phyloP scores from a whole-genome alignment of 2,113 vertebrate genomes.

The Macrotis lagotis region DNA sequence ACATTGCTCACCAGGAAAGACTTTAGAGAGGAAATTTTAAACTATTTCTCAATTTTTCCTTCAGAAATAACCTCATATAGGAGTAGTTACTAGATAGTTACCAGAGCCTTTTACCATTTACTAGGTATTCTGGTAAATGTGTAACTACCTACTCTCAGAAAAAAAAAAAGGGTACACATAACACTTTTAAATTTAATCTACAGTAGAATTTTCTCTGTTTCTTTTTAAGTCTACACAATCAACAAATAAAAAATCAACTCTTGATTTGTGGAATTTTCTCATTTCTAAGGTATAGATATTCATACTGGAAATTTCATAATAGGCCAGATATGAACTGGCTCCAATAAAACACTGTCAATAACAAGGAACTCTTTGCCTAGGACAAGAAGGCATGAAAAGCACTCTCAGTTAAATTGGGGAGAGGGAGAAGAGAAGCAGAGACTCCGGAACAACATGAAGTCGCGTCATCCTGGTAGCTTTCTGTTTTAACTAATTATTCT shows the following conservation, averaged over 20 bases:
- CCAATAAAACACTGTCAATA: neutral
- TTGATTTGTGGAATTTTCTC: neutral
- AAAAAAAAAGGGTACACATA: neutral
- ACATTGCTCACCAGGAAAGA: slow-evolving; percentile 50
- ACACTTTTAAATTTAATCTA: neutral
- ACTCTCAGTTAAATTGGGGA: neutral
- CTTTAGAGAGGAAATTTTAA: neutral
- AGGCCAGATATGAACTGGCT: neutral
- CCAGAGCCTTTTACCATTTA: neutral
- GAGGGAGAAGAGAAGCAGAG: neutral
- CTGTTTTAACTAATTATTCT: neutral
- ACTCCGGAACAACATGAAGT: neutral
- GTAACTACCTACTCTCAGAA: neutral
- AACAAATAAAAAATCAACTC: neutral
- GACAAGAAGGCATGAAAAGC: neutral
- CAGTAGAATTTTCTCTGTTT: neutral
- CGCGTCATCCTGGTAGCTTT: neutral
- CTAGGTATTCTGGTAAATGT: neutral
- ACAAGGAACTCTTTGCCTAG: neutral
- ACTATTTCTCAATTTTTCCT: slow-evolving; percentile 20
- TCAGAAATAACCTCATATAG: slow-evolving; percentile 40
- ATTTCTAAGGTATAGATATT: neutral
- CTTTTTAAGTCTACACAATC: neutral
- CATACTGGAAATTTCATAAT: neutral
- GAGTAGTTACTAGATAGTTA: neutral